phyloP scores from a whole-genome alignment of 1,140 invertebrate species.

The Ganaspis sp. region DNA sequence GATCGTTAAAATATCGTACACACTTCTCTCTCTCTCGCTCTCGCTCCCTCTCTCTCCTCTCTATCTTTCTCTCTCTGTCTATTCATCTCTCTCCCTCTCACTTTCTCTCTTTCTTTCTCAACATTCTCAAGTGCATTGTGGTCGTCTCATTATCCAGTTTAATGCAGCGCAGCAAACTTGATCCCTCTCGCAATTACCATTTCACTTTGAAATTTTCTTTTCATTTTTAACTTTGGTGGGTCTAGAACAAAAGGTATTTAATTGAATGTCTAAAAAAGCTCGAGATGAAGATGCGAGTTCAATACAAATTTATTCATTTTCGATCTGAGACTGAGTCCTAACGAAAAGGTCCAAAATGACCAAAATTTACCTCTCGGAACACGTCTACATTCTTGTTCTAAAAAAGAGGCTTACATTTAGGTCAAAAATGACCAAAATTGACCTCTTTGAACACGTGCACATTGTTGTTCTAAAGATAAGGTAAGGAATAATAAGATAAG shows the following conservation, averaged over 20 bases:
- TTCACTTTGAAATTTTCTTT: slow-evolving; percentile 2
- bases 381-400: too few relatives aligned
- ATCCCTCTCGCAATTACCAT: slow-evolving; percentile 14
- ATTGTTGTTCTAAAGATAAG: too few relatives aligned
- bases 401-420: too few relatives aligned
- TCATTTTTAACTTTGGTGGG: neutral
- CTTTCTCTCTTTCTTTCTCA: neutral
- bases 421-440: too few relatives aligned
- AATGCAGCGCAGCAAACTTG: neutral
- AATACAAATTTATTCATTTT: neutral
- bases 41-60: neutral
- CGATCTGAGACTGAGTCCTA: too few relatives aligned
- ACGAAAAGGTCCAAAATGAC: too few relatives aligned
- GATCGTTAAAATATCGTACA: slow-evolving; percentile 25
- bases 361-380: too few relatives aligned
- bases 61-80: neutral
- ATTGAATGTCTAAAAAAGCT: neutral
- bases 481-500: too few relatives aligned
- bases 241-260: neutral
- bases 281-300: neutral
- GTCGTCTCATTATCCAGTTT: slow-evolving; percentile 22
- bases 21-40: slow-evolving; percentile 3
- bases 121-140: slow-evolving; percentile 21
- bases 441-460: too few relatives aligned
- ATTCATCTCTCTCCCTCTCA: neutral